A percentile compares a stretch with the other conserved stretches of the same genome.
These are phyloP conservation scores for Damaliscus lunatus DNA, from an alignment of 2,113 vertebrate species.

Conservation along the genomic window DNA sequence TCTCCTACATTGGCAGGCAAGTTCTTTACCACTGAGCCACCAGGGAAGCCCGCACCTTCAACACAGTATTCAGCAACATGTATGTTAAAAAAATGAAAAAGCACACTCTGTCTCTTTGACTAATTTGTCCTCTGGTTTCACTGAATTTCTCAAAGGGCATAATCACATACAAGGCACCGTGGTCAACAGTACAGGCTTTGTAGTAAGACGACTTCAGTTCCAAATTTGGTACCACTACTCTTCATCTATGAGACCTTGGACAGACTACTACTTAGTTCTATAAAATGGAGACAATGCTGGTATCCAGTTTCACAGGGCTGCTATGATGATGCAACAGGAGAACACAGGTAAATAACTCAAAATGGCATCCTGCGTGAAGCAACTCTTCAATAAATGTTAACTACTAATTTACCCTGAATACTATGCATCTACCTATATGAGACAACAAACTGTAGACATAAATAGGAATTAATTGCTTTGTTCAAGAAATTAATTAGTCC, in stretches of 20 bases:
- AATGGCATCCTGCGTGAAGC: background rate
- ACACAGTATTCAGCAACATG: background rate
- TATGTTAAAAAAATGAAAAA: background rate
- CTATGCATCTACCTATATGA: background rate
- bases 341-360: background rate
- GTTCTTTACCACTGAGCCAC: background rate
- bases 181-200: background rate
- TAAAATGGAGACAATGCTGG: background rate
- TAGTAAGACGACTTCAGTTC: background rate
- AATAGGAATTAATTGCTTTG: background rate
- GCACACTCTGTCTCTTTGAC: background rate
- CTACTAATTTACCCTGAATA: background rate
- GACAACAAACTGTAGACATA: background rate
- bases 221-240: background rate
- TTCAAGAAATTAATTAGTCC: background rate
- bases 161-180: background rate
- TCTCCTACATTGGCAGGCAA: background rate
- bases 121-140: background rate
- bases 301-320: background rate
- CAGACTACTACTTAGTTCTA: background rate
- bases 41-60: rapidly evolving
- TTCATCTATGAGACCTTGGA: background rate
- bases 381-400: background rate
- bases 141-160: background rate
- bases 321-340: rapidly evolving